Percentiles rank a stretch among this genome's conserved stretches.
Conservation (phyloP, 1,140 invertebrate genomes). For the Lordiphosa mommai region DNA sequence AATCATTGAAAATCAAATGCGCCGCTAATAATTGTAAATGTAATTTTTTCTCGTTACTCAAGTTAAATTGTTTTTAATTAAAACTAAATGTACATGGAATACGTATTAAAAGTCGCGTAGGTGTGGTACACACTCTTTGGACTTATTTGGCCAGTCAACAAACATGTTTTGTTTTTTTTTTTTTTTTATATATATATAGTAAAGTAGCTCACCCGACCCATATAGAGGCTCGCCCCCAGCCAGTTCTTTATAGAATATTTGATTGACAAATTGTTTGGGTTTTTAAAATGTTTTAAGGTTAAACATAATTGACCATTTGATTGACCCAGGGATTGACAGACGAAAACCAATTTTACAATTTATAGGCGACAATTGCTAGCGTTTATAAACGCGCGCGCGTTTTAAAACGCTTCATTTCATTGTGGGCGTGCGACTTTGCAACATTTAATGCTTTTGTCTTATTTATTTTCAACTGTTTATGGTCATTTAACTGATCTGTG, state of each 20-base stretch:
- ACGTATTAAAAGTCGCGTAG: slow-evolving; percentile 40
- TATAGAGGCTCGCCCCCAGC: slow-evolving; percentile 13
- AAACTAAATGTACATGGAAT: slow-evolving; percentile 47
- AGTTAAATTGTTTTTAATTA: slow-evolving; percentile 66
- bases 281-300: slow-evolving; percentile 48
- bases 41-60: slow-evolving; percentile 13
- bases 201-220: slow-evolving; percentile 34
- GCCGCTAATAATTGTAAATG: slow-evolving; percentile 22
- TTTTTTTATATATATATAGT: slow-evolving; percentile 16
- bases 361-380: slow-evolving; percentile 10
- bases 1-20: slow-evolving; percentile 50
- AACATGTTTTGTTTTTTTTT: slow-evolving; percentile 43
- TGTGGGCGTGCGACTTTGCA: slow-evolving; percentile 20
- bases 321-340: slow-evolving; percentile 9
- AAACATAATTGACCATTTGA: slow-evolving; percentile 39
- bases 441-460: not conserved
- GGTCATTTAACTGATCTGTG: slow-evolving; percentile 18
- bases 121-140: slow-evolving; percentile 53
- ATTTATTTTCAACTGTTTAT: slow-evolving; percentile 25
- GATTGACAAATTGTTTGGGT: slow-evolving; percentile 63
- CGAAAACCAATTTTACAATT: no score
- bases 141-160: slow-evolving; percentile 55
- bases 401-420: slow-evolving; percentile 4
- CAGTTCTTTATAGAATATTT: slow-evolving; percentile 16
- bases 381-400: slow-evolving; percentile 25